Evolutionary conservation across 1,140 invertebrate species (phyloP), one percentile per base, ranked within the genome.

Genomic region (Aphidius gifuensis): DNA sequence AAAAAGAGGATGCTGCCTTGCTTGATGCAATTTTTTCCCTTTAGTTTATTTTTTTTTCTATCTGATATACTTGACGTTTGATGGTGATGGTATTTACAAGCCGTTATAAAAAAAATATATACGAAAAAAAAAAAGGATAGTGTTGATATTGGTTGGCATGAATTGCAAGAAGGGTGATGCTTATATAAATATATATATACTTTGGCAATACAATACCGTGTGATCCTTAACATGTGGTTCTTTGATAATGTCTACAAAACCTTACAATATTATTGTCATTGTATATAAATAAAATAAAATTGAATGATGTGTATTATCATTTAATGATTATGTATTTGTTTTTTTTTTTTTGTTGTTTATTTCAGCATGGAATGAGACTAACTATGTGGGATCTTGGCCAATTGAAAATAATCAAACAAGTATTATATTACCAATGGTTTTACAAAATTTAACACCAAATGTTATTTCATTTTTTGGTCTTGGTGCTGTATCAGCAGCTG

Each of bases 401-500:
- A 76, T 94, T 56, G 89, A 89, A 1, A 79, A 84, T 1, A 85
- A 88, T 0, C 86, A 97, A 79, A 91, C 90, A 2, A 93, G 93
- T 69, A 92, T 98, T 88, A 95, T 99, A 61, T 82, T 99, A 51
- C 97, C 97, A 5, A 89, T 99, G 87, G 96, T 98, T 8, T 84
- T 99, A 68, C 96, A 98, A 77, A 94, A 97, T 72, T 83, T 99
- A 5, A 98, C 95, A 5, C 97, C 96, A 0, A 86, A 90, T 74
- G 93, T 92, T 80, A 92, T 99, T 4, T 93, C 96, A 4, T 98
- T 98, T 83, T 92, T 99, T 74, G 97, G 96, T 1, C 83, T 99
- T 62, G 97, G 97, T 0, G 96, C 97, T n/a, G 94, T 99, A 5
- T 98, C 95, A 1, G 96, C 96, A 4, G 96, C 96, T 9, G 96